A percentile compares a stretch with the other conserved stretches of the same genome.
phyloP scores from a whole-genome alignment of 2,797 vertebrate species.

The Threskiornis aethiopicus region DNA sequence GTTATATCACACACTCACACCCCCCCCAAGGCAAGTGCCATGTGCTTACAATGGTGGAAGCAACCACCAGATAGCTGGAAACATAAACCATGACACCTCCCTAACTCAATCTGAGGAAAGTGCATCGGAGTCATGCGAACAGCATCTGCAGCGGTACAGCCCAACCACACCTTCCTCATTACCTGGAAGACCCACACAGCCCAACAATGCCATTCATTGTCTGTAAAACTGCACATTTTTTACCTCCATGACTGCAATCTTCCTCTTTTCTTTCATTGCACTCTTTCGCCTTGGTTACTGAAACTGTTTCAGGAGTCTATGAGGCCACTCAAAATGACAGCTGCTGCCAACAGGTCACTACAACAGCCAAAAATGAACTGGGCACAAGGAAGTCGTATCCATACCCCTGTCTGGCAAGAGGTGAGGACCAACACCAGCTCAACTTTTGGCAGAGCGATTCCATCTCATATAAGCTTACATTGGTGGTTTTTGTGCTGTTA shows the following conservation, averaged over 20 bases:
- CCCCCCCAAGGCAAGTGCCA: too few relatives aligned
- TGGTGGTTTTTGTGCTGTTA: background rate
- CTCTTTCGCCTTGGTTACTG: background rate
- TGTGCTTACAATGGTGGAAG: too few relatives aligned
- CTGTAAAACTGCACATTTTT: background rate
- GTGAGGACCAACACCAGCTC: background rate
- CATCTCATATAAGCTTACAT: background rate
- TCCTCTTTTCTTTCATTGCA: background rate
- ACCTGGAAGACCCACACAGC: background rate
- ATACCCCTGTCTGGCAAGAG: background rate
- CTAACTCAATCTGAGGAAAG: background rate
- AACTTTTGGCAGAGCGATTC: background rate
- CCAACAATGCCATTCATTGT: background rate
- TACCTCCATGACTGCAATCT: background rate
- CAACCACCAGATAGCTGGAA: too few relatives aligned
- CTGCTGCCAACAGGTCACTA: background rate
- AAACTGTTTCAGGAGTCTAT: background rate
- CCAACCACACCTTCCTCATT: background rate
- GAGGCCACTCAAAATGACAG: background rate
- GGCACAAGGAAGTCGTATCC: background rate
- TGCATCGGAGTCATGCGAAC: background rate
- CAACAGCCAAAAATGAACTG: background rate
- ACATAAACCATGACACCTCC: background rate
- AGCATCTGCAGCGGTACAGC: background rate
- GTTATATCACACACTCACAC: too few relatives aligned